Percentiles rank a stretch among this genome's conserved stretches.
Evolutionary conservation across 2,888 invertebrate genomes (phyloP).

Genomic region (Meiosimyza decipiens): DNA sequence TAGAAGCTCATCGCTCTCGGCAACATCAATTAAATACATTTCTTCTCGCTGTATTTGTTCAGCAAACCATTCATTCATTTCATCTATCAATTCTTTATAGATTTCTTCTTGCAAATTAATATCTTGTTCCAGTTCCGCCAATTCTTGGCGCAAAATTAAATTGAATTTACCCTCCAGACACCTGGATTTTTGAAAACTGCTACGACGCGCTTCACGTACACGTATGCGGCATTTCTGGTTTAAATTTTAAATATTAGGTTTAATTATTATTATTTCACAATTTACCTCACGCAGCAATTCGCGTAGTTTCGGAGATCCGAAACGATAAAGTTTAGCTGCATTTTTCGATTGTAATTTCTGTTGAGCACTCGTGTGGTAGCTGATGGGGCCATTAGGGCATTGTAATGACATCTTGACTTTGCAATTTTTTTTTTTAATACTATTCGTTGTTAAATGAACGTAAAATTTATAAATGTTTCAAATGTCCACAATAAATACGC

Average conservation of each 20-base stretch:
- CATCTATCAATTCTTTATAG: slow-evolving; percentile 57
- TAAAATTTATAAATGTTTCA: no score
- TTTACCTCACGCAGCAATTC: slow-evolving; percentile 61
- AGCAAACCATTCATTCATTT: slow-evolving; percentile 60
- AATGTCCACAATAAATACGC: no score
- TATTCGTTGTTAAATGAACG: no score
- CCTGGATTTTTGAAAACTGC: slow-evolving; percentile 50
- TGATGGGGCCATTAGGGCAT: slow-evolving; percentile 46
- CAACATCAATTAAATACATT: slow-evolving; percentile 51
- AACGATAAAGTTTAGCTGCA: slow-evolving; percentile 55
- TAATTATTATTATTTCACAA: neutral
- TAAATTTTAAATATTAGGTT: neutral
- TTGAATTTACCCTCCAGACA: slow-evolving; percentile 37
- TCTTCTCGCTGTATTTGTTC: slow-evolving; percentile 56
- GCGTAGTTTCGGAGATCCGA: slow-evolving; percentile 58
- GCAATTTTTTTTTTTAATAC: no score
- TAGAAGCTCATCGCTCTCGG: slow-evolving; percentile 67
- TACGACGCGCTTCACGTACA: slow-evolving; percentile 56
- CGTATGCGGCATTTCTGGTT: slow-evolving; percentile 62
- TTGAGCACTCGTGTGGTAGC: slow-evolving; percentile 56
- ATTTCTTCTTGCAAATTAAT: slow-evolving; percentile 58
- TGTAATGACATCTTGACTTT: slow-evolving; percentile 44
- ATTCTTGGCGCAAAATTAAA: slow-evolving; percentile 57
- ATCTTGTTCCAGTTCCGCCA: slow-evolving; percentile 59
- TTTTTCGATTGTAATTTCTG: slow-evolving; percentile 58